Conservation (phyloP, 2,113 vertebrate genomes). For the Tapirus terrestris region DNA sequence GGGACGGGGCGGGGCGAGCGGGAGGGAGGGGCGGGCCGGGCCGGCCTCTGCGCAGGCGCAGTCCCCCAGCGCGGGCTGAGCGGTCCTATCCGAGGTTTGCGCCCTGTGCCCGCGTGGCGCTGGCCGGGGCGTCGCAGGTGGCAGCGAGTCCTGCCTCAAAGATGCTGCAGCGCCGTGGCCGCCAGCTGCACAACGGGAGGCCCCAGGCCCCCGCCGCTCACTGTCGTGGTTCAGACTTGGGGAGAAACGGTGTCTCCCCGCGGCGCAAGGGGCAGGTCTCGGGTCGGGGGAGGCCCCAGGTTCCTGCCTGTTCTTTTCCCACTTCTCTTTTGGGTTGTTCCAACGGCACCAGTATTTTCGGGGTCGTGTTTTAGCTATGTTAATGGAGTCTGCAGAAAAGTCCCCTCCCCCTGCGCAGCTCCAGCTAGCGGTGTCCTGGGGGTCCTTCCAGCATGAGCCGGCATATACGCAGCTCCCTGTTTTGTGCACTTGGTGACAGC, state of each 20-base stretch:
- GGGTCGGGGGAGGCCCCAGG: too few relatives aligned
- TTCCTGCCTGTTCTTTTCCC: background rate
- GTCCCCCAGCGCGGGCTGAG: too few relatives aligned
- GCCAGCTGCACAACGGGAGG: background rate
- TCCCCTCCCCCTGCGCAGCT: background rate
- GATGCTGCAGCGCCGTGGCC: background rate
- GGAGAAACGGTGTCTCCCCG: too few relatives aligned
- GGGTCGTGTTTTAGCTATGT: too few relatives aligned
- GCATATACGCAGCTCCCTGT: background rate
- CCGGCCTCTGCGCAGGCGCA: fast-evolving
- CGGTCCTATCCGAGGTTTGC: background rate
- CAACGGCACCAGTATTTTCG: background rate
- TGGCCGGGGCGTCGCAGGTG: background rate
- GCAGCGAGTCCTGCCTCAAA: too few relatives aligned
- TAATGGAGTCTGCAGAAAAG: background rate
- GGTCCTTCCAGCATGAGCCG: background rate
- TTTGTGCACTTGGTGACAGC: background rate
- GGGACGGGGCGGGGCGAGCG: too few relatives aligned
- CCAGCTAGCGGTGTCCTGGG: background rate
- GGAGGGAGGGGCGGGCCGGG: background rate
- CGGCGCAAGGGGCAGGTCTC: background rate
- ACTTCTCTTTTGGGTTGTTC: background rate
- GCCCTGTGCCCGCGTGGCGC: background rate
- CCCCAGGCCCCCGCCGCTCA: background rate
- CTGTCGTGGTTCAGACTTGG: background rate